Evolutionary conservation across 2,113 vertebrate genomes (phyloP).

Genomic region (Dromas ardeola): DNA sequence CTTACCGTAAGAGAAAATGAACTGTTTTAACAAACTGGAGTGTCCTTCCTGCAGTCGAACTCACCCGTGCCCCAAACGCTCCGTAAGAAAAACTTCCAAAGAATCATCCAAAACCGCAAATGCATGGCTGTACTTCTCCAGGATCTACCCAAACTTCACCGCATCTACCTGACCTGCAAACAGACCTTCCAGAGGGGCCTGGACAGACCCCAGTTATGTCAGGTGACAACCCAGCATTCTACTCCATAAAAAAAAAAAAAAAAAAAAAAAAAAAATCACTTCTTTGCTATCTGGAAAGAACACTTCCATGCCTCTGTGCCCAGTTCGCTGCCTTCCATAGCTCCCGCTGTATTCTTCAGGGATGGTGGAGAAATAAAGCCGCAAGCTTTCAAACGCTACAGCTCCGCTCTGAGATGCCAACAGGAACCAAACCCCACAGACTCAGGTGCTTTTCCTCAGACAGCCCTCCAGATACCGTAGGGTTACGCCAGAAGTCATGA

Average conservation of each 20-base stretch:
- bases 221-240: accelerated
- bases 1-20: background rate
- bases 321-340: background rate
- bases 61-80: background rate
- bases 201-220: accelerated
- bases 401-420: background rate
- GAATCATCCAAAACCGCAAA: background rate
- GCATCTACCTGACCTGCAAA: background rate
- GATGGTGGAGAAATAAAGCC: background rate
- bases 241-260: background rate
- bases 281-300: background rate
- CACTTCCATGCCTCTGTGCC: background rate
- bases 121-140: accelerated
- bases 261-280: background rate
- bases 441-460: background rate
- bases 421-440: background rate
- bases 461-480: accelerated
- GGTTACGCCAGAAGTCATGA: background rate
- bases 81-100: background rate
- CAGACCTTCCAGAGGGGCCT: background rate
- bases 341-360: background rate
- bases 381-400: background rate
- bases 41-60: background rate
- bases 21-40: background rate
- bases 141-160: background rate